Conservation (phyloP, 92 coral and sea anemone genomes). For the Zoanthus sansibaricus region DNA sequence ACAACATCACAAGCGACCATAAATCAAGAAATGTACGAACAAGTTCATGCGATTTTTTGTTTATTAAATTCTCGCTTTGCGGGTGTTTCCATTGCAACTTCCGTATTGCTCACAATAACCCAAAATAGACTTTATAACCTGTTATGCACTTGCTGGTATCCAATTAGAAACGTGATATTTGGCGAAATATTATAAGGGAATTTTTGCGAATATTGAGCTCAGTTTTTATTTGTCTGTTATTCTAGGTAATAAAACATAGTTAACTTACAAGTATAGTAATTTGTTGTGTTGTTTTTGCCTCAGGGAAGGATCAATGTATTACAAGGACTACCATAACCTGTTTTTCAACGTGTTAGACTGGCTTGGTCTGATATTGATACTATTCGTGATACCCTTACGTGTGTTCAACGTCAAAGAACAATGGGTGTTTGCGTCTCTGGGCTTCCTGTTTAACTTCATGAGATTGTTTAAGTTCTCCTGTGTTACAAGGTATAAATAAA, state of each 20-base stretch:
- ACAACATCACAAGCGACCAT: too few relatives aligned
- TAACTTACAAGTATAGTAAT: background rate
- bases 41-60: too few relatives aligned
- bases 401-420: slow-evolving; percentile 54
- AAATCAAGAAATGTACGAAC: too few relatives aligned
- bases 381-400: slow-evolving; percentile 63
- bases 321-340: slow-evolving; percentile 69
- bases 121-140: too few relatives aligned
- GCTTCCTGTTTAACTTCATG: slow-evolving; percentile 66
- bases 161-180: too few relatives aligned
- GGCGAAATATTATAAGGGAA: too few relatives aligned
- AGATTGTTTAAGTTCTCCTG: slow-evolving; percentile 71
- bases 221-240: background rate
- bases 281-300: background rate
- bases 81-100: too few relatives aligned
- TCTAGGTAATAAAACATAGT: slow-evolving; percentile 9
- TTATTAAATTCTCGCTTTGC: too few relatives aligned
- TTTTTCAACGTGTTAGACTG: slow-evolving; percentile 73
- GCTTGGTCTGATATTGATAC: slow-evolving; percentile 60
- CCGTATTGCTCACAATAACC: too few relatives aligned
- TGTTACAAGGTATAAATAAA: slow-evolving; percentile 50
- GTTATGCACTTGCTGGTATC: too few relatives aligned
- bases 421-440: slow-evolving; percentile 70
- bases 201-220: too few relatives aligned
- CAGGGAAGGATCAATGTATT: slow-evolving; percentile 69